A percentile compares a stretch with the other conserved stretches of the same genome.
Conservation (phyloP, 2,888 invertebrate genomes). For the Tachystola acroxantha region DNA sequence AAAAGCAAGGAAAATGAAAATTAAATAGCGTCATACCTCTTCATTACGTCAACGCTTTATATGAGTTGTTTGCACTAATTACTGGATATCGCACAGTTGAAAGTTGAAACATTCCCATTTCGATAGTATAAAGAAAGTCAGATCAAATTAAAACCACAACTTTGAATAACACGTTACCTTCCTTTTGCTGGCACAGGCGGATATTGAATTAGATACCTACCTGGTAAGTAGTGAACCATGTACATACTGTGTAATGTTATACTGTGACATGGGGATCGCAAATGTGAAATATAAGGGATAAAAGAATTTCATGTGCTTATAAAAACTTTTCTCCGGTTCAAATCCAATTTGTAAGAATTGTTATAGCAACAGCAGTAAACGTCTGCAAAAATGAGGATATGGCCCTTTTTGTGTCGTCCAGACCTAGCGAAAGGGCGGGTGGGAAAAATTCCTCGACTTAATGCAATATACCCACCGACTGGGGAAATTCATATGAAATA, state of each 20-base stretch:
- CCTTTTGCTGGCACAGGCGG: no score
- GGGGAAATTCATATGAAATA: slow-evolving; percentile 61
- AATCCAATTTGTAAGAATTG: slow-evolving; percentile 59
- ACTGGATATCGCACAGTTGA: no score
- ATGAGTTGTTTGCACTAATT: no score
- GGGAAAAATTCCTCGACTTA: slow-evolving; percentile 42
- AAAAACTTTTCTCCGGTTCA: slow-evolving; percentile 36
- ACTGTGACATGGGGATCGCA: background rate
- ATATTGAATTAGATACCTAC: no score
- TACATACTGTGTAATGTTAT: background rate
- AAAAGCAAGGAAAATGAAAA: no score
- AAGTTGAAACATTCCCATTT: no score
- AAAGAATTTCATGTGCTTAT: slow-evolving; percentile 8
- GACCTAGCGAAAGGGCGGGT: slow-evolving; percentile 31
- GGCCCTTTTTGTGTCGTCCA: slow-evolving; percentile 44
- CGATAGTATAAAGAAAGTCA: no score
- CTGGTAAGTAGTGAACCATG: no score
- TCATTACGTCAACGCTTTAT: no score
- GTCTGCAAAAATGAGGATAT: slow-evolving; percentile 50
- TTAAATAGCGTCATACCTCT: no score
- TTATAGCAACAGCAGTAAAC: slow-evolving; percentile 45
- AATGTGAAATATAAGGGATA: background rate
- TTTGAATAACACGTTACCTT: no score
- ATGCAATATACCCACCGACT: slow-evolving; percentile 44
- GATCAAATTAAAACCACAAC: no score